Percentiles rank a stretch among this genome's conserved stretches.
These are phyloP conservation scores for Lamellibrachia columna DNA, from an alignment of 2,888 invertebrate genomes.

Conservation along the genomic window DNA sequence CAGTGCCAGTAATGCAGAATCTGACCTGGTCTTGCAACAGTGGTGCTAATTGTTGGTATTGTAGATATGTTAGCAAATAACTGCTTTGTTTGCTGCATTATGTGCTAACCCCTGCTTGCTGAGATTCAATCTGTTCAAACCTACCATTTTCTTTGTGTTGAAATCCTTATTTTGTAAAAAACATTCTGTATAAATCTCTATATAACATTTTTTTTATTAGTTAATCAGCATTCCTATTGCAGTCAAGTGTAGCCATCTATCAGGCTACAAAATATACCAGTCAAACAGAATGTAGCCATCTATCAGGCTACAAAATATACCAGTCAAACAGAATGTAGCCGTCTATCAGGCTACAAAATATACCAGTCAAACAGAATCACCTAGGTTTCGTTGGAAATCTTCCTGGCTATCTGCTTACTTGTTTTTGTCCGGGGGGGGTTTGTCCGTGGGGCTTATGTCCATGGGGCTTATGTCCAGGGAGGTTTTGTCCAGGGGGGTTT, in stretches of 20 bases:
- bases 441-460: too few species aligned
- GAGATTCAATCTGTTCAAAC: too few species aligned
- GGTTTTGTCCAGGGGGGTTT: too few species aligned
- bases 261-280: not conserved
- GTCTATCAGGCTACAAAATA: not conserved
- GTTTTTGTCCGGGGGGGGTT: too few species aligned
- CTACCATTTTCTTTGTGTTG: too few species aligned
- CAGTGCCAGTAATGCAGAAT: not conserved
- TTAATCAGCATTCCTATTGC: not conserved
- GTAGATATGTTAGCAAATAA: too few species aligned
- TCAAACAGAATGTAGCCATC: not conserved
- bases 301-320: not conserved
- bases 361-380: not conserved
- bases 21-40: too few species aligned
- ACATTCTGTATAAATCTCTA: not conserved
- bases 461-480: too few species aligned
- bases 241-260: not conserved
- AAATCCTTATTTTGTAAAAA: too few species aligned
- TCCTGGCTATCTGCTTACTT: not conserved
- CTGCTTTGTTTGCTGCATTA: too few species aligned
- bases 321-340: not conserved
- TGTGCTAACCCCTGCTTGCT: too few species aligned
- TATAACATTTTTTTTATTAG: not conserved
- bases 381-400: not conserved
- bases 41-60: too few species aligned